Evolutionary conservation across 2,888 invertebrate species (phyloP).

Genomic region (Nipponacmea schrenckii): DNA sequence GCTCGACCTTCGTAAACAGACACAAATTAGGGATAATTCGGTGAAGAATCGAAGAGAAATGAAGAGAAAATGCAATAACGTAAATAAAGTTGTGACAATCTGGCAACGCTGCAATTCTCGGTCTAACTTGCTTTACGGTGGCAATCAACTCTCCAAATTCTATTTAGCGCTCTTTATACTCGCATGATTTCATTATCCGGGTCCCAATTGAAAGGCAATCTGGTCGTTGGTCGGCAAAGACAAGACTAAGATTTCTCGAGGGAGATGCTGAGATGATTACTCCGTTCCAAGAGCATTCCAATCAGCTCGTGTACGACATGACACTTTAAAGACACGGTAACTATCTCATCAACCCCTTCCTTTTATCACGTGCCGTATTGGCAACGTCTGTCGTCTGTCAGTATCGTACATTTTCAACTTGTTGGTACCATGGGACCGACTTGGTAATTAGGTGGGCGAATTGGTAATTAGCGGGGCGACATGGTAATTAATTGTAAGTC

Average conservation of each 20-base stretch:
- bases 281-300: background rate
- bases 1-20: background rate
- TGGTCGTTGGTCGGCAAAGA: background rate
- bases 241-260: background rate
- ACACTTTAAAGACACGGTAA: background rate
- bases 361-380: no score
- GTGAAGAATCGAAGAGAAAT: background rate
- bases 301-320: background rate
- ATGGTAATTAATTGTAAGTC: background rate
- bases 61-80: constrained; percentile 4
- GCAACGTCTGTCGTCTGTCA: background rate
- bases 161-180: constrained; percentile 1
- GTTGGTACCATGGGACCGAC: background rate
- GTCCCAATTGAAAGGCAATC: background rate
- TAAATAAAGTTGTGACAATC: background rate
- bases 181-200: background rate
- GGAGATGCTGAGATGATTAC: background rate
- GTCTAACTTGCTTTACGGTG: constrained; percentile 3
- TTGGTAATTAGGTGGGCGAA: background rate
- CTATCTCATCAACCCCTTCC: background rate
- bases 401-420: background rate
- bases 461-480: background rate
- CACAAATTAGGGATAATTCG: background rate
- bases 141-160: background rate
- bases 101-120: background rate